Conservation (phyloP, 1,140 invertebrate genomes). For the Drosophila watanabei region DNA sequence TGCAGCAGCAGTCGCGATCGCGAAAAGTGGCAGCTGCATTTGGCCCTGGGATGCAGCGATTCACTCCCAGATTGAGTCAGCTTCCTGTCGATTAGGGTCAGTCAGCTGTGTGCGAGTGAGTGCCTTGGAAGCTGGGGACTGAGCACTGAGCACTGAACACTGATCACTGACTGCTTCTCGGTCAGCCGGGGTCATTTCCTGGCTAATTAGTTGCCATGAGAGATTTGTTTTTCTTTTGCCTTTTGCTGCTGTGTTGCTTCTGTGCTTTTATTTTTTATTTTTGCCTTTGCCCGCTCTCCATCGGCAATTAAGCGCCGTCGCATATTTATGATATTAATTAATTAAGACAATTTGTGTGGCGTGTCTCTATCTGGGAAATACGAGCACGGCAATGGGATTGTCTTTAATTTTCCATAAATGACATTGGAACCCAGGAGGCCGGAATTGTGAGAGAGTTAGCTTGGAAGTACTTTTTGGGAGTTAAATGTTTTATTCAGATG, state of each 20-base stretch:
- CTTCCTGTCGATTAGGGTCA: slow-evolving; percentile 83
- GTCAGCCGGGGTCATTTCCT: slow-evolving; percentile 82
- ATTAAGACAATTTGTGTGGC: slow-evolving; percentile 77
- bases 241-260: slow-evolving; percentile 8
- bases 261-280: slow-evolving; percentile 9
- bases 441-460: slow-evolving; percentile 3
- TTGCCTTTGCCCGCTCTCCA: slow-evolving; percentile 29
- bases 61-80: slow-evolving; percentile 76
- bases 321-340: slow-evolving; percentile 82
- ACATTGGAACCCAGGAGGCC: slow-evolving; percentile 32
- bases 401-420: slow-evolving; percentile 39
- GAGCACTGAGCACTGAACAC: slow-evolving; percentile 9
- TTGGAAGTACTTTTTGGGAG: not conserved
- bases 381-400: slow-evolving; percentile 44
- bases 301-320: slow-evolving; percentile 75
- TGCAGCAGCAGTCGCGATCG: slow-evolving; percentile 52
- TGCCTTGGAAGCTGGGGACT: slow-evolving; percentile 12
- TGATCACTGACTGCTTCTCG: slow-evolving; percentile 54
- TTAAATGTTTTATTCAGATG: not conserved
- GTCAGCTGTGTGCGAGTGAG: slow-evolving; percentile 54
- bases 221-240: slow-evolving; percentile 54
- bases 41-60: slow-evolving; percentile 31
- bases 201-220: slow-evolving; percentile 81
- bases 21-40: slow-evolving; percentile 49
- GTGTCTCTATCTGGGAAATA: slow-evolving; percentile 58